phyloP scores from a whole-genome alignment of 2,888 invertebrate genomes.

The Euzophera pinguis region DNA sequence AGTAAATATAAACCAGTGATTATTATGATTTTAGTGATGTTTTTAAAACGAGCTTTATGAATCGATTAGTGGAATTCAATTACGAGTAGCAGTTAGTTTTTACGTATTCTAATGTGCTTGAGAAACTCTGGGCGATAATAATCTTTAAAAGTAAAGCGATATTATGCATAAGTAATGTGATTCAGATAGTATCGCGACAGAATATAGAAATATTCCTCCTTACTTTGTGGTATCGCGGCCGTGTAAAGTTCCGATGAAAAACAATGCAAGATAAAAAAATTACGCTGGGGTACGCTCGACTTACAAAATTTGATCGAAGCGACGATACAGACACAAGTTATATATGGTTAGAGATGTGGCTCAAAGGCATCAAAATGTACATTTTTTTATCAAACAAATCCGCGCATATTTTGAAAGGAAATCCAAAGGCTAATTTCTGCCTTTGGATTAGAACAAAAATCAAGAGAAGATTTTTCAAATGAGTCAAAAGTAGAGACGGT shows the following conservation, averaged over 20 bases:
- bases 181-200: conserved; percentile 5
- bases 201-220: too few species aligned
- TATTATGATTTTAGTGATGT: conserved; percentile 13
- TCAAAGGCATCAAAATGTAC: too few species aligned
- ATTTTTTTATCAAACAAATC: too few species aligned
- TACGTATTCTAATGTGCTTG: conserved; percentile 2
- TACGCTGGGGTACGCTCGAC: neutral
- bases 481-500: too few species aligned
- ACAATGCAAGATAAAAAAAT: conserved; percentile 7
- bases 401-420: too few species aligned
- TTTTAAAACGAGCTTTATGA: conserved; percentile 8
- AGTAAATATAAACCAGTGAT: conserved; percentile 14
- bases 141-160: conserved; percentile 9
- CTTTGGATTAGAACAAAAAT: too few species aligned
- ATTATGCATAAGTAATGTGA: conserved; percentile 10
- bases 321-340: neutral
- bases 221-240: too few species aligned
- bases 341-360: neutral
- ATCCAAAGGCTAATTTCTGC: too few species aligned
- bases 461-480: too few species aligned
- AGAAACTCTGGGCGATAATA: conserved; percentile 2
- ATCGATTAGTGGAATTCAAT: conserved; percentile 12
- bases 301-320: conserved; percentile 4
- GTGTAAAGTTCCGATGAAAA: conserved; percentile 7
- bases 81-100: conserved; percentile 7